A percentile compares a stretch with the other conserved stretches of the same genome.
phyloP scores from a whole-genome alignment of 2,797 vertebrate genomes.

The Nyctibius grandis region DNA sequence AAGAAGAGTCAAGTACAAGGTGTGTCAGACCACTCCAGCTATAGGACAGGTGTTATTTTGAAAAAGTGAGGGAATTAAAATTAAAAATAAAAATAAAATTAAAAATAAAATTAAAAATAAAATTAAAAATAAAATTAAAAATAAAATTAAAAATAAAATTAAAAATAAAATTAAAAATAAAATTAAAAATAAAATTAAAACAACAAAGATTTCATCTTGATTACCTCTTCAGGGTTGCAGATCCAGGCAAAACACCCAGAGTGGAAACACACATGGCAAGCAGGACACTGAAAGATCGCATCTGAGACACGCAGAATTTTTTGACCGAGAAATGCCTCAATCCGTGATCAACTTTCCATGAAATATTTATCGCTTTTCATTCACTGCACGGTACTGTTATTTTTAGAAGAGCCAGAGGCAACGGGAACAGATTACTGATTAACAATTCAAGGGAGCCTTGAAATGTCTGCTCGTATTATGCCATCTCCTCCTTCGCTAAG shows the following conservation, averaged over 20 bases:
- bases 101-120: background rate
- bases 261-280: background rate
- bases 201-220: background rate
- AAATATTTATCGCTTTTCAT: background rate
- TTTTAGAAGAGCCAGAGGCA: slow-evolving; percentile 13
- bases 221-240: background rate
- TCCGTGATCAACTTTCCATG: background rate
- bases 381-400: background rate
- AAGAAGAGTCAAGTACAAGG: rapidly evolving
- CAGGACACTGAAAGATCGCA: background rate
- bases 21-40: background rate
- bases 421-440: background rate
- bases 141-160: background rate
- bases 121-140: no score
- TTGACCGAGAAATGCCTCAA: background rate
- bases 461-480: background rate
- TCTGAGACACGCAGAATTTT: background rate
- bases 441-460: background rate
- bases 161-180: background rate
- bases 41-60: rapidly evolving
- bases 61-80: background rate
- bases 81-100: no score
- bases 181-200: background rate
- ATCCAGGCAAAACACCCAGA: background rate
- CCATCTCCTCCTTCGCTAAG: background rate